These are phyloP conservation scores for Polymixis flavicincta DNA, from an alignment of 2,888 invertebrate species.

Conservation along the genomic window DNA sequence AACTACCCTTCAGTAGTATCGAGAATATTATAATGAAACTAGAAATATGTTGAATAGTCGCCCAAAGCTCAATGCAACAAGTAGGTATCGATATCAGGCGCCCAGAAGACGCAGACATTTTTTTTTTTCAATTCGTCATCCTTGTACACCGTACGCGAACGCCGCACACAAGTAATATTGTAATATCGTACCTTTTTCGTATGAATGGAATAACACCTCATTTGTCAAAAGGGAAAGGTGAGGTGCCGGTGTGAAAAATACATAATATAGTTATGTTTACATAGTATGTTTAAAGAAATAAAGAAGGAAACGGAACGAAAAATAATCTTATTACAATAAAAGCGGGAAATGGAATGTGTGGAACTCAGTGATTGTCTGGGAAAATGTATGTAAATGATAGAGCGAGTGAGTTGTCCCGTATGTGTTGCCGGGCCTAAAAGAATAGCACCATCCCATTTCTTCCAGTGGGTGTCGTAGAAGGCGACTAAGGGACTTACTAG, in stretches of 20 bases:
- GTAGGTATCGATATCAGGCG: conserved; percentile 27
- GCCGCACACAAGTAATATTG: conserved; percentile 46
- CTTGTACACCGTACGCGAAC: neutral
- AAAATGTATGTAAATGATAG: conserved; percentile 8
- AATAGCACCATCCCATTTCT: too few species aligned
- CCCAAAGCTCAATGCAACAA: conserved; percentile 29
- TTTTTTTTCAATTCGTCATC: conserved; percentile 33
- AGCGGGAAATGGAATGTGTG: conserved; percentile 24
- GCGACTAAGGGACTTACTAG: too few species aligned
- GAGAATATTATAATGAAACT: neutral
- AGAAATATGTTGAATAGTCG: neutral
- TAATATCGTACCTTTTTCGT: conserved; percentile 50
- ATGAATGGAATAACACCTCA: conserved; percentile 61
- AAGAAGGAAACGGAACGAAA: conserved; percentile 15
- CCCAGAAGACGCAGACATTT: conserved; percentile 17
- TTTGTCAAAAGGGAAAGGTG: conserved; percentile 45
- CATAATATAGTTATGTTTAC: conserved; percentile 23
- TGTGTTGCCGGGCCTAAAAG: too few species aligned
- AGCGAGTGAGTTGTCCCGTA: too few species aligned
- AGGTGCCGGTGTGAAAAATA: conserved; percentile 19
- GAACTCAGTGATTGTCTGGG: conserved; percentile 11
- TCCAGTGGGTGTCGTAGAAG: too few species aligned
- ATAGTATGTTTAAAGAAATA: conserved; percentile 39
- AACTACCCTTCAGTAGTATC: neutral
- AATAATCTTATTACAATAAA: conserved; percentile 44